Evolutionary conservation across 2,113 vertebrate species (phyloP), one percentile per base, ranked within the genome.

Genomic region (Spea bombifrons): DNA sequence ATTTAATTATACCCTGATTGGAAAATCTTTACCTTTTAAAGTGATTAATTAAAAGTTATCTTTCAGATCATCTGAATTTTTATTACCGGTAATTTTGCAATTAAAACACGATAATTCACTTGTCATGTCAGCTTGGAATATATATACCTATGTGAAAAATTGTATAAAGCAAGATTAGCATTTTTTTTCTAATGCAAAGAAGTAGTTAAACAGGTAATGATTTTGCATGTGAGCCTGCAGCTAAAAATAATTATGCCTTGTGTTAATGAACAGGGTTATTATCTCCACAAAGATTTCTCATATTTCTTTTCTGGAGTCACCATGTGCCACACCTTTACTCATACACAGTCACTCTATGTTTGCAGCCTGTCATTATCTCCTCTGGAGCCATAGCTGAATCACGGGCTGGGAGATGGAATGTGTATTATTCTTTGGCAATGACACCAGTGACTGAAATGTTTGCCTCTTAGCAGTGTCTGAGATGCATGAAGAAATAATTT

Each of bases 221-320:
- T 30, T 13, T 64, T 75, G 16, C 45, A 4, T 9, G 12, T 5
- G 16, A 9, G 3, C 72, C 45, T 7, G 63, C 46, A 75, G 59
- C 47, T 49, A 65, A 48, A 65, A 65, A 52, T 43, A 16, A 64
- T 63, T 65, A 64, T 30, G 47, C 46, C 16, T 10, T 15, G 61
- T 52, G 46, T 75, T 75, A 75, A 75, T 75, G 47, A 75, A 61
- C 46, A 75, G 73, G 8, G 10, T 65, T 65, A 75, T 75, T 75
- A 75, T 48, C 46, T 8, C 16, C 17, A 61, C 48, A 46, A 65
- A 75, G 5, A 4, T 57, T 30, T n/a, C 17, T 74, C 72, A 74
- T 74, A 7, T 64, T 74, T 65, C 46, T 43, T 64, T 65, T n/a
- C 46, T 6, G 57, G 10, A 74, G 72, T 74, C 72, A 74, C 48